These are phyloP conservation scores for Malurus melanocephalus DNA, from an alignment of 2,113 vertebrate species.

Conservation along the genomic window DNA sequence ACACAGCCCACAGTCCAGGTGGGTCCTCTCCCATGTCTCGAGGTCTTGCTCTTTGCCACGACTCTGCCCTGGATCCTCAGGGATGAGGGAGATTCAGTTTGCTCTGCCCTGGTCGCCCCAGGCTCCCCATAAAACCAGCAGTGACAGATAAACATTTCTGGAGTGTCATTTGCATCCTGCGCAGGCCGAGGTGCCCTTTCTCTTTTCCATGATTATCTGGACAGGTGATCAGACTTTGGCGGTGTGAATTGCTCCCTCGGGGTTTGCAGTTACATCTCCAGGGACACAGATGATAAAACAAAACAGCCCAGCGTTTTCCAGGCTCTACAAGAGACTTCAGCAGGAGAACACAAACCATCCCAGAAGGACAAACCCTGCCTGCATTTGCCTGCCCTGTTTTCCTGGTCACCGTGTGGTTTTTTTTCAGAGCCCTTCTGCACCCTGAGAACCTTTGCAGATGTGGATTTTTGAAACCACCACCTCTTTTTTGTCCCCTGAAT, in stretches of 20 bases:
- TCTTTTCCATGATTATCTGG: conserved; percentile 58
- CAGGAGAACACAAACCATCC: neutral
- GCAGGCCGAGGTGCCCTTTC: conserved; percentile 42
- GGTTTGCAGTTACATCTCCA: conserved; percentile 60
- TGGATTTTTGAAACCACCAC: neutral
- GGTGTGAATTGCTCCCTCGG: conserved; percentile 2
- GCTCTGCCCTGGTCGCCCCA: fast-evolving
- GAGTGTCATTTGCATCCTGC: conserved; percentile 26
- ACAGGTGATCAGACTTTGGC: conserved; percentile 55
- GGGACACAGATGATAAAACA: conserved; percentile 57
- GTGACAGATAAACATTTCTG: conserved; percentile 30
- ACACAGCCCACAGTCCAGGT: neutral
- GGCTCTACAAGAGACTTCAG: neutral
- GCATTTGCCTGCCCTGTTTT: neutral
- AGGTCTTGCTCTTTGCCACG: neutral
- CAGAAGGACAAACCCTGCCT: neutral
- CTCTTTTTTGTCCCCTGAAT: fast-evolving
- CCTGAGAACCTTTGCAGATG: neutral
- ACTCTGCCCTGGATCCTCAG: fast-evolving
- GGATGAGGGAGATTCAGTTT: neutral
- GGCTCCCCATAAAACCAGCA: neutral
- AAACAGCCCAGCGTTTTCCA: conserved; percentile 29
- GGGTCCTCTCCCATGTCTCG: neutral
- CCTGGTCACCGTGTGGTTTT: neutral
- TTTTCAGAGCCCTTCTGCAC: neutral